These are phyloP conservation scores for Maniola jurtina DNA, from an alignment of 1,140 invertebrate species.

Conservation along the genomic window DNA sequence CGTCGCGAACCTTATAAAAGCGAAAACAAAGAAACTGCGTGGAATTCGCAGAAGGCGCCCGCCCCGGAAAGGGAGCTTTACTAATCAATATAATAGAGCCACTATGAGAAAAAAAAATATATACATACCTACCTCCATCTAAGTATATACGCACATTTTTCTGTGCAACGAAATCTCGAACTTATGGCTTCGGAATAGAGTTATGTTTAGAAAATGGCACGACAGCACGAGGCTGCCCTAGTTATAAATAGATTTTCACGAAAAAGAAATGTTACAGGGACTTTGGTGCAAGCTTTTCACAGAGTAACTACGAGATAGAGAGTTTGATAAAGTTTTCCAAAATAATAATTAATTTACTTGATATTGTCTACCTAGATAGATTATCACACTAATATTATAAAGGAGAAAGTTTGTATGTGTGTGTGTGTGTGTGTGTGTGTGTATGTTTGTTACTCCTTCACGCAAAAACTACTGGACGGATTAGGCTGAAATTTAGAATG, in stretches of 20 bases:
- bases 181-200: constrained; percentile 36
- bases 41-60: constrained; percentile 61
- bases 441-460: too few relatives aligned
- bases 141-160: constrained; percentile 36
- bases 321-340: background rate
- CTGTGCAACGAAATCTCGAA: constrained; percentile 35
- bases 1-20: constrained; percentile 27
- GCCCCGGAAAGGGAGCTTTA: constrained; percentile 63
- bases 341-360: too few relatives aligned
- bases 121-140: constrained; percentile 46
- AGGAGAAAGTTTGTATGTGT: too few relatives aligned
- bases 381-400: too few relatives aligned
- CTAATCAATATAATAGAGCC: constrained; percentile 78
- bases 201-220: constrained; percentile 26
- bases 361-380: too few relatives aligned
- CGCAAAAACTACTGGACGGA: too few relatives aligned
- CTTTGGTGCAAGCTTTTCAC: constrained; percentile 68
- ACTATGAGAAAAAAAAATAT: constrained; percentile 74
- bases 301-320: constrained; percentile 46
- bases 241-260: constrained; percentile 79
- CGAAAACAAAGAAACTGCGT: constrained; percentile 60
- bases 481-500: too few relatives aligned
- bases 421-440: too few relatives aligned
- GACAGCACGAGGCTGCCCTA: constrained; percentile 62
- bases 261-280: constrained; percentile 78